phyloP scores from a whole-genome alignment of 1,140 invertebrate species.

The Drosophila guanche region DNA sequence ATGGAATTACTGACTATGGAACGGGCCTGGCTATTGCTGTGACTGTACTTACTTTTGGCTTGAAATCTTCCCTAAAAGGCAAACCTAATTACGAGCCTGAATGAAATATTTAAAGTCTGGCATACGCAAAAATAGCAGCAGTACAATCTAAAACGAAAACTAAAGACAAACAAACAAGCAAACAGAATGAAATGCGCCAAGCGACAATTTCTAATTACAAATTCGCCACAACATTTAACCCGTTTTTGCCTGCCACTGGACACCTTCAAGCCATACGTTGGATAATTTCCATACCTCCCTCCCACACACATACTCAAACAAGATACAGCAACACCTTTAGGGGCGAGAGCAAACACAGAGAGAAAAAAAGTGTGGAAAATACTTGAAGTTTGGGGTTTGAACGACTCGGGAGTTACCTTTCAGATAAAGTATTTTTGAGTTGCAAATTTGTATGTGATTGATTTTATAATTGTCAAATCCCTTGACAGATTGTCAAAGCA shows the following conservation, averaged over 20 bases:
- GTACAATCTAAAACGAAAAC: constrained; percentile 55
- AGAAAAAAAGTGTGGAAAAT: constrained; percentile 26
- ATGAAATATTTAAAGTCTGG: constrained; percentile 64
- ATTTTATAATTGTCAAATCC: too few species aligned
- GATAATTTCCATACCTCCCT: constrained; percentile 63
- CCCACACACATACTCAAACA: constrained; percentile 24
- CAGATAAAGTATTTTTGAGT: too few species aligned
- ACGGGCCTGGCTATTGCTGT: neutral
- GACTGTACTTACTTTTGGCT: neutral
- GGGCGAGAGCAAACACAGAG: constrained; percentile 62
- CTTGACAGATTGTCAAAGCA: too few species aligned
- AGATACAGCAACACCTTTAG: constrained; percentile 44
- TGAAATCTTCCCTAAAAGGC: too few species aligned
- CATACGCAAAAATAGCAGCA: constrained; percentile 40
- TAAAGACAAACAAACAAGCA: constrained; percentile 52
- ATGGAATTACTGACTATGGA: constrained; percentile 28
- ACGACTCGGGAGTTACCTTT: constrained; percentile 19
- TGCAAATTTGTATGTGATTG: too few species aligned
- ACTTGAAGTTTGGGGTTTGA: neutral
- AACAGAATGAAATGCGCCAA: constrained; percentile 76
- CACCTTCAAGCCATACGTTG: constrained; percentile 50
- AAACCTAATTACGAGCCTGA: constrained; percentile 39
- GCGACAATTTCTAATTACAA: constrained; percentile 83
- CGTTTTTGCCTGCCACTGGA: constrained; percentile 66
- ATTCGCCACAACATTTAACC: constrained; percentile 81